Evolutionary conservation across 2,797 vertebrate species (phyloP), one percentile per base, ranked within the genome.

Genomic region (Argentina silus): DNA sequence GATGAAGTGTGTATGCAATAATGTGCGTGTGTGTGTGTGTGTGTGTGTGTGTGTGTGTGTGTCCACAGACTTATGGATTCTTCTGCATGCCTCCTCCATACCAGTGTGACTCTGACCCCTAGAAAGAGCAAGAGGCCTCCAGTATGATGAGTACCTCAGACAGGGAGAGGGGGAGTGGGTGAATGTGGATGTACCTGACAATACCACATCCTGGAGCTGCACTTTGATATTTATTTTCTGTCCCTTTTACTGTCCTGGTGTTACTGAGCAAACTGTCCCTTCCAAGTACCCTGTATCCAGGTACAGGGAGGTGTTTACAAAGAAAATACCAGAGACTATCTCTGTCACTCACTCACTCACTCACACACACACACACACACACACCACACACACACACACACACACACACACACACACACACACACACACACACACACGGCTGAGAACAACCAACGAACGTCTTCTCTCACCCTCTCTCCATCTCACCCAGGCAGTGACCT

Each of bases 81-180:
- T 78, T 77, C 67, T 64, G 68, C 23, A 78, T 72, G 68, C 68
- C 53, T 80, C 73, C 66, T 78, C 64, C 12, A 50, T 79, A 76
- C 79, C 70, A 81, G 69, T 74, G 85, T 85, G 70, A 86, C 83
- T 87, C 73, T 87, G 81, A 90, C 86, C 88, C 85, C 73, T 57
- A 63, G 57, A 83, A 84, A 80, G 86, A 89, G 82, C 82, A 77
- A 81, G 80, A 87, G 84, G 81, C 78, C 85, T 81, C 17, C 8
- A 64, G 81, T 74, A 7, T 88, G 88, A 91, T 91, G 81, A 81
- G 91, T 89, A 86, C 83, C 70, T 83, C 84, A 89, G 90, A 88
- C 86, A 70, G 27, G 23, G 72, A 44, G 43, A 73, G 75, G 44
- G 76, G 0, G 66, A 3, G 66, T 71, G 77, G 70, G 62, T 59